phyloP scores from a whole-genome alignment of 2,113 vertebrate species.

The Ophiodon elongatus region DNA sequence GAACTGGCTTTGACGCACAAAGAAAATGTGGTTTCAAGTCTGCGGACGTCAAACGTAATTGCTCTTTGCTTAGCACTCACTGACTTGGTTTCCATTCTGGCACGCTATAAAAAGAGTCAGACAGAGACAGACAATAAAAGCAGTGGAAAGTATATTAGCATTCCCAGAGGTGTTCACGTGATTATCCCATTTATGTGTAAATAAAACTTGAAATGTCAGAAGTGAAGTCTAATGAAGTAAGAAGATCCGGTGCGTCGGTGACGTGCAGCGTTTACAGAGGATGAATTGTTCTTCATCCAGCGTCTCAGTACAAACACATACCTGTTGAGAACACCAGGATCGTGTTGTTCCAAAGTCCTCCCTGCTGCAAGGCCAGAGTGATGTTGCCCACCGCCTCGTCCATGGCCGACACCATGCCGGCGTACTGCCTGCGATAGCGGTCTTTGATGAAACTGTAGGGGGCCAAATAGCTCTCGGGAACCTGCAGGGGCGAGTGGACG shows the following conservation, averaged over 20 bases:
- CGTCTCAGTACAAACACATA: conserved; percentile 52
- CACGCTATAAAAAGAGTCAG: conserved; percentile 6
- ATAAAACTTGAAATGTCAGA: not conserved
- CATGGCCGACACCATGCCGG: conserved; percentile 95
- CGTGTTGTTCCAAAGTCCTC: conserved; percentile 91
- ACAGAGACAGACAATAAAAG: not conserved
- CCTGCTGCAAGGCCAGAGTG: conserved; percentile 85
- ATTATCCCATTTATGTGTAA: conserved; percentile 2
- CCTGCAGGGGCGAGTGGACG: conserved; percentile 92
- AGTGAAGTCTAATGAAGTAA: not conserved
- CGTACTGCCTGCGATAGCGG: conserved; percentile 85
- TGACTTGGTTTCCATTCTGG: conserved; percentile 29
- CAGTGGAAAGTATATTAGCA: conserved; percentile 3
- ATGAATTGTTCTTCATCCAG: not conserved
- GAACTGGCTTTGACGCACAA: not conserved
- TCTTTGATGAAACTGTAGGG: conserved; percentile 90
- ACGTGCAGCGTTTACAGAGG: not conserved
- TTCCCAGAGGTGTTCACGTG: not conserved
- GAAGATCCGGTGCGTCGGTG: not conserved
- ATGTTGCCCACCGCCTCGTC: conserved; percentile 97
- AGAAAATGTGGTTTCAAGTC: not conserved
- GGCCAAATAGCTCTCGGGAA: conserved; percentile 88
- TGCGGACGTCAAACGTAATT: conserved; percentile 6
- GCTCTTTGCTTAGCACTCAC: not conserved
- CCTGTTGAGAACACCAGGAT: conserved; percentile 96